Evolutionary conservation across 2,113 vertebrate species (phyloP).

Genomic region (Cynopterus brachyotis): DNA sequence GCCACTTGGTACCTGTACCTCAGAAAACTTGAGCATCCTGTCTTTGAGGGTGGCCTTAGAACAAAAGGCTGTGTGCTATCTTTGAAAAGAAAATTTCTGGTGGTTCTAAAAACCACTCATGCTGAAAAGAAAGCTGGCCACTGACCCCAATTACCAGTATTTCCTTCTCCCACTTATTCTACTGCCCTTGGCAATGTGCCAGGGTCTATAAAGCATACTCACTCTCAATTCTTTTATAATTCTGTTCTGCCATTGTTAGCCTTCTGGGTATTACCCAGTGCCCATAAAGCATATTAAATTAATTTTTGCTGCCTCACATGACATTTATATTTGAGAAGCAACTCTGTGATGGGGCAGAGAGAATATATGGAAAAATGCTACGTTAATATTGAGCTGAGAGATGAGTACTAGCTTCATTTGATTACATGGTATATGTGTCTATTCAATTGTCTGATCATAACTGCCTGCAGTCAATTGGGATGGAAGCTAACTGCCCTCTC

Average conservation of each 20-base stretch:
- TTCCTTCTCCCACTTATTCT: slow-evolving; percentile 78
- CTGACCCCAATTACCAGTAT: slow-evolving; percentile 63
- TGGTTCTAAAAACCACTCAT: slow-evolving; percentile 48
- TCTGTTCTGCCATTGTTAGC: slow-evolving; percentile 72
- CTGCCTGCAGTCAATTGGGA: neutral
- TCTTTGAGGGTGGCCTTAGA: neutral
- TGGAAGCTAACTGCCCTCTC: neutral
- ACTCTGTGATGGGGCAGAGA: slow-evolving; percentile 39
- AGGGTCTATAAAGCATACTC: slow-evolving; percentile 69
- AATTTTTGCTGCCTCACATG: slow-evolving; percentile 75
- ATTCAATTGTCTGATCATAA: neutral
- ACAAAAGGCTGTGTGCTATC: neutral
- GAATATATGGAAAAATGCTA: slow-evolving; percentile 53
- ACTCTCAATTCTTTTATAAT: slow-evolving; percentile 71
- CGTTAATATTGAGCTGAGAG: slow-evolving; percentile 46
- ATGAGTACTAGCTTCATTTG: neutral
- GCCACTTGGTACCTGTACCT: neutral
- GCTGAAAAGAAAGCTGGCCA: slow-evolving; percentile 49
- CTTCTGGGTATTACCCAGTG: slow-evolving; percentile 72
- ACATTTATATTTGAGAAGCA: slow-evolving; percentile 71
- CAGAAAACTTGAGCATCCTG: neutral
- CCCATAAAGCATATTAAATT: slow-evolving; percentile 77
- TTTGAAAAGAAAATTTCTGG: slow-evolving; percentile 46
- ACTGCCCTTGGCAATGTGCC: slow-evolving; percentile 73
- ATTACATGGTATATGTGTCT: neutral